These are phyloP conservation scores for Drepana falcataria DNA, from an alignment of 2,888 invertebrate genomes.

Conservation along the genomic window DNA sequence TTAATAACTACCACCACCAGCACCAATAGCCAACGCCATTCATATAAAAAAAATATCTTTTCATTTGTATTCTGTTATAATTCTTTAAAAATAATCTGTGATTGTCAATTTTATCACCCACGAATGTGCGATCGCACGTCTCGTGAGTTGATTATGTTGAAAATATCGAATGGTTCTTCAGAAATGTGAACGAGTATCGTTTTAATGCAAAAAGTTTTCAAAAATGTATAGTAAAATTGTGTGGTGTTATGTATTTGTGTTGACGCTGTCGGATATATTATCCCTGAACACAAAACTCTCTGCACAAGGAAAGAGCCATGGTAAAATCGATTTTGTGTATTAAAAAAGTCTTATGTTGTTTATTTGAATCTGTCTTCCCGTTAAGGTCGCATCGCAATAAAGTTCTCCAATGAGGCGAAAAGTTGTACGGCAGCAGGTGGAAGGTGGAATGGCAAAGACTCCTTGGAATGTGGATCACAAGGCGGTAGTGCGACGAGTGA, in stretches of 20 bases:
- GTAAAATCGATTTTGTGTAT: conserved; percentile 74
- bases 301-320: conserved; percentile 86
- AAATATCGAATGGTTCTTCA: conserved; percentile 41
- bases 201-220: conserved; percentile 33
- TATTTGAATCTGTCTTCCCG: neutral
- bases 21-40: too few relatives aligned
- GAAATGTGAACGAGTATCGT: conserved; percentile 64
- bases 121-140: conserved; percentile 31
- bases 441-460: conserved; percentile 26
- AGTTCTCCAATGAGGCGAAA: too few relatives aligned
- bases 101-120: conserved; percentile 14
- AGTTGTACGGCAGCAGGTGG: neutral
- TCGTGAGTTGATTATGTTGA: conserved; percentile 27
- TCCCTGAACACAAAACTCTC: conserved; percentile 83
- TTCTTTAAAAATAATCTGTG: neutral
- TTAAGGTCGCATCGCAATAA: neutral
- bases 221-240: conserved; percentile 78
- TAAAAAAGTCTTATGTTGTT: conserved; percentile 12
- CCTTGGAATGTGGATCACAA: conserved; percentile 31
- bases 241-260: conserved; percentile 83
- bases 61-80: neutral
- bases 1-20: too few relatives aligned
- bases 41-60: too few relatives aligned
- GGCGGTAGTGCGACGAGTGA: conserved; percentile 25
- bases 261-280: conserved; percentile 81